Conservation (phyloP, 2,113 vertebrate genomes). For the Orientallactaga bullata region DNA sequence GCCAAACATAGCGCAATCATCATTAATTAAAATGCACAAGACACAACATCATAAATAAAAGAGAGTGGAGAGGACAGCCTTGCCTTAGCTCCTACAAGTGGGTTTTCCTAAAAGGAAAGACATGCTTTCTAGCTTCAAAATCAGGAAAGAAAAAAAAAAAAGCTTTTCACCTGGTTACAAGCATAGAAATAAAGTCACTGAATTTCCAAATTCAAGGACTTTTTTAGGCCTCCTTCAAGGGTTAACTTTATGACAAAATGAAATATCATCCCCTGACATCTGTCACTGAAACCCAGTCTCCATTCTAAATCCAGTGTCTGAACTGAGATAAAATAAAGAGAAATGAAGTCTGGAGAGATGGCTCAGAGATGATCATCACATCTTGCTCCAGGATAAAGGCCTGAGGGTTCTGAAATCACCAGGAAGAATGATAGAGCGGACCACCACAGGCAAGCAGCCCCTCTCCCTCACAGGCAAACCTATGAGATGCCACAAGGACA, state of each 20-base stretch:
- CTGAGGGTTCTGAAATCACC: no score
- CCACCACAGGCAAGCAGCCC: no score
- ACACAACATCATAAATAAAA: slow-evolving; percentile 34
- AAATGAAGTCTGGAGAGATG: no score
- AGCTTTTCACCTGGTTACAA: slow-evolving; percentile 13
- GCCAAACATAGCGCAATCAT: slow-evolving; percentile 32
- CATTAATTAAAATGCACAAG: slow-evolving; percentile 52
- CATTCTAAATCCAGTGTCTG: background rate
- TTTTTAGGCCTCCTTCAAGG: slow-evolving; percentile 1
- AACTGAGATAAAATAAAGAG: background rate
- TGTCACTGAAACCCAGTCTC: slow-evolving; percentile 68
- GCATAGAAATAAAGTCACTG: background rate
- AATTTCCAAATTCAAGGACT: slow-evolving; percentile 50
- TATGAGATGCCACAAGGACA: no score
- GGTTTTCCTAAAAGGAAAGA: slow-evolving; percentile 53
- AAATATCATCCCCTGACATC: slow-evolving; percentile 70
- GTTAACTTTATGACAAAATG: slow-evolving; percentile 65
- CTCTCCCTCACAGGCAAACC: no score
- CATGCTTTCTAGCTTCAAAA: background rate
- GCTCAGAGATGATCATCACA: no score
- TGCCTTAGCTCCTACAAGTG: background rate
- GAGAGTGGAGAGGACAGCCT: background rate
- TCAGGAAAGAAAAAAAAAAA: background rate
- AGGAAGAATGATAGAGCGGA: no score
- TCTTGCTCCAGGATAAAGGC: no score